Conservation (phyloP, 1,140 invertebrate species). For the Eupeodes corollae region DNA sequence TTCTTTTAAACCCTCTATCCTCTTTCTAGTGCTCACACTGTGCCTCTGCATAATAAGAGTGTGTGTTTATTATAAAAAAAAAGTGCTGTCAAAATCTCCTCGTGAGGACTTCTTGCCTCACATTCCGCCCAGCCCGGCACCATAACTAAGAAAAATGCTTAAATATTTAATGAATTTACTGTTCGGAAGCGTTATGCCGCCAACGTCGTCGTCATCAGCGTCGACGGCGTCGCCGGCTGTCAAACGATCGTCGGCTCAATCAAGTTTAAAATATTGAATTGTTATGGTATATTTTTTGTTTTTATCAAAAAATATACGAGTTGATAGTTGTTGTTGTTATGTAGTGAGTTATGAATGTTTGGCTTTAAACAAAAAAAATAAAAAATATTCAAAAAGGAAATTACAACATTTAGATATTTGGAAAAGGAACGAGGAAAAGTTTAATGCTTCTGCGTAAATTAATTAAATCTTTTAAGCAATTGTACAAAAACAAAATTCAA, state of each 20-base stretch:
- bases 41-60: too few species aligned
- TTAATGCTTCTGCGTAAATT: too few species aligned
- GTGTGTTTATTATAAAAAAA: too few species aligned
- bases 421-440: too few species aligned
- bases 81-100: too few species aligned
- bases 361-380: too few species aligned
- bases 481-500: too few species aligned
- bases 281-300: not conserved
- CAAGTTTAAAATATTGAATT: constrained; percentile 11
- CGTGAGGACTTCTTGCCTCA: constrained; percentile 29
- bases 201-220: not conserved
- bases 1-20: too few species aligned
- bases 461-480: too few species aligned
- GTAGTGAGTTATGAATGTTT: not conserved
- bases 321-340: constrained; percentile 7
- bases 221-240: not conserved
- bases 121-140: constrained; percentile 37
- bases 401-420: too few species aligned
- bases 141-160: constrained; percentile 39
- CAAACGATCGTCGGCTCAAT: not conserved
- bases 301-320: constrained; percentile 18
- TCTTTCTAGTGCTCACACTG: too few species aligned
- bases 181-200: constrained; percentile 10
- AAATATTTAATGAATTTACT: constrained; percentile 38
- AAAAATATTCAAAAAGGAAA: too few species aligned